Conservation (phyloP, 2,797 vertebrate species). For the Sternotherus odoratus region DNA sequence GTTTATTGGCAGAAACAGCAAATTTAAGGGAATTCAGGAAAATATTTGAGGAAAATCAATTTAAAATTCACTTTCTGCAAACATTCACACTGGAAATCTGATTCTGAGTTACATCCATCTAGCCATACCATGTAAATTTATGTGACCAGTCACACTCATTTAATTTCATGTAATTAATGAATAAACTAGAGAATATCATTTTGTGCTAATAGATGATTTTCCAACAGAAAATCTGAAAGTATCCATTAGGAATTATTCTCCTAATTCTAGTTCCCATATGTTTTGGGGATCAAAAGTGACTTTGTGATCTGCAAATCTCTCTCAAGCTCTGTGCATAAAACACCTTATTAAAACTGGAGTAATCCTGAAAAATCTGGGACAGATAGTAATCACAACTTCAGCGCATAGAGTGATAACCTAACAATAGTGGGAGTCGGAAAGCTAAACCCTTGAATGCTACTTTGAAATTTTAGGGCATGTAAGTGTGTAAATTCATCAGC, state of each 20-base stretch:
- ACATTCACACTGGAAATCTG: not conserved
- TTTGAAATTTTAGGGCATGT: not conserved
- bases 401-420: not conserved
- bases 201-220: not conserved
- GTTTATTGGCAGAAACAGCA: not conserved
- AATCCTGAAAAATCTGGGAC: not conserved
- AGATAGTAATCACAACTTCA: not conserved
- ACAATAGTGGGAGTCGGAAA: not conserved
- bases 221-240: not conserved
- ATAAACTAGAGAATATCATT: slow-evolving; percentile 8
- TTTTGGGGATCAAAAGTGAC: not conserved
- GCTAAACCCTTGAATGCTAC: not conserved
- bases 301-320: slow-evolving; percentile 2
- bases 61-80: slow-evolving; percentile 1
- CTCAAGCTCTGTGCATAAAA: not conserved
- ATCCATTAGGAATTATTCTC: not conserved
- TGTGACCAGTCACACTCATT: slow-evolving; percentile 31
- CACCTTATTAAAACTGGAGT: not conserved
- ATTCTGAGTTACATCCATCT: slow-evolving; percentile 27
- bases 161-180: slow-evolving; percentile 35
- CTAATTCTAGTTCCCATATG: slow-evolving; percentile 3
- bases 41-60: slow-evolving; percentile 40
- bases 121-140: slow-evolving; percentile 19
- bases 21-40: not conserved
- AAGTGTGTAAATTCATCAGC: not conserved